Evolutionary conservation across 2,888 invertebrate species (phyloP).

Genomic region (Blastobasis lacticolella): DNA sequence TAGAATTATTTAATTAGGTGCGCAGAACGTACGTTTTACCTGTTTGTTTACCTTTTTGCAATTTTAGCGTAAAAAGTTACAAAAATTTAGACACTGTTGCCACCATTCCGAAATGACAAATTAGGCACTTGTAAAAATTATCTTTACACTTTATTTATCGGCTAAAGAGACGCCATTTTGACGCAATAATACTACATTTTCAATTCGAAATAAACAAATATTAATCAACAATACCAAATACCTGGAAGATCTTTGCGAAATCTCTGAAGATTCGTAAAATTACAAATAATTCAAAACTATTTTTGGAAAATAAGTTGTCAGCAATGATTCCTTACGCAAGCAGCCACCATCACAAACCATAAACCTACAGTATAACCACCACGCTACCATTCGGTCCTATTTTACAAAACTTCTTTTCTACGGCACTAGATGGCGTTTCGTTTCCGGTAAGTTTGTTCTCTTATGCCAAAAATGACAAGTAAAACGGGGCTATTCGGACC

Average conservation of each 20-base stretch:
- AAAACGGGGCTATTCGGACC: no score
- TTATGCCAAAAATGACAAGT: constrained; percentile 1
- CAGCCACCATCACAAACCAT: constrained; percentile 62
- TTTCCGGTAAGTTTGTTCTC: constrained; percentile 14
- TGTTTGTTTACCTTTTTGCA: constrained; percentile 30
- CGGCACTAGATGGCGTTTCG: constrained; percentile 8
- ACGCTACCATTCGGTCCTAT: no score
- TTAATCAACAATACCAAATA: constrained; percentile 21
- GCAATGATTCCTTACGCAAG: constrained; percentile 57
- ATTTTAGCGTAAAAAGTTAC: constrained; percentile 6
- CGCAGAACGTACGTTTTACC: neutral
- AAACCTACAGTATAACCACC: no score
- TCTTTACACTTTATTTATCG: neutral
- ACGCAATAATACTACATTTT: constrained; percentile 1
- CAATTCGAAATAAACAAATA: constrained; percentile 5
- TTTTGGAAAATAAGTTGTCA: constrained; percentile 59
- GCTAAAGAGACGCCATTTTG: constrained; percentile 28
- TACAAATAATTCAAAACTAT: constrained; percentile 49
- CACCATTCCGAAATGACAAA: constrained; percentile 21
- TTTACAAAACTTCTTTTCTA: no score
- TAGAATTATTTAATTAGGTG: no score
- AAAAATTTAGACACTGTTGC: constrained; percentile 20
- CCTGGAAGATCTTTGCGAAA: constrained; percentile 28
- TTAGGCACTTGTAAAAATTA: neutral
- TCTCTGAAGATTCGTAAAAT: constrained; percentile 23